phyloP scores from a whole-genome alignment of 2,888 invertebrate species.

The Drosophila siamana region DNA sequence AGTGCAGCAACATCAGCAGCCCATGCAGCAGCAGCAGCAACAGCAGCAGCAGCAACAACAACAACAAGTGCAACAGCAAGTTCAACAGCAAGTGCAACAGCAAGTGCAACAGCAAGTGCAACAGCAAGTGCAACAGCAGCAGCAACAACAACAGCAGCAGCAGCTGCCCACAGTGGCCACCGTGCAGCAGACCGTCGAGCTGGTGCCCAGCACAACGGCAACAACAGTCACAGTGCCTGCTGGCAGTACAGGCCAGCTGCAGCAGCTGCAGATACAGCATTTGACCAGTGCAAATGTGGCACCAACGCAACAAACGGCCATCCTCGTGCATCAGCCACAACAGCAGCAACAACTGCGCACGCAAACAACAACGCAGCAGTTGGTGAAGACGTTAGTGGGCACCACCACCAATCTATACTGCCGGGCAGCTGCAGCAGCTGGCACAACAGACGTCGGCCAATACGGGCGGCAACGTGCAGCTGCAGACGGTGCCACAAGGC shows the following conservation, averaged over 20 bases:
- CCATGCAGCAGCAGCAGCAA: conserved; percentile 64
- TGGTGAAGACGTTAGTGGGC: conserved; percentile 85
- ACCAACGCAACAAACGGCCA: conserved; percentile 74
- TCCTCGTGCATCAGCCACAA: conserved; percentile 74
- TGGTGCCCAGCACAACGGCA: conserved; percentile 52
- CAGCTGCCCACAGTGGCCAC: conserved; percentile 49
- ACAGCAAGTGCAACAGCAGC: conserved; percentile 80
- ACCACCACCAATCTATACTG: conserved; percentile 77
- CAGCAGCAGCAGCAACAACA: conserved; percentile 51
- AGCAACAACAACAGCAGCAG: conserved; percentile 51
- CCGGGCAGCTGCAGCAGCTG: conserved; percentile 86
- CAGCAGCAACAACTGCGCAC: conserved; percentile 62
- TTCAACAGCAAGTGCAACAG: conserved; percentile 12
- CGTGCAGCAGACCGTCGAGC: conserved; percentile 58
- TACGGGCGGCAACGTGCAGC: conserved; percentile 62
- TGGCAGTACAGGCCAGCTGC: conserved; percentile 64
- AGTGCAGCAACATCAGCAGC: conserved; percentile 55
- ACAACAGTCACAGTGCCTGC: conserved; percentile 59
- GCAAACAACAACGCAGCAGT: conserved; percentile 72
- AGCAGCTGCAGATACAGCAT: conserved; percentile 82
- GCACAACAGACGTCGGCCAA: conserved; percentile 74
- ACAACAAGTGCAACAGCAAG: conserved; percentile 52
- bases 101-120: conserved; percentile 63
- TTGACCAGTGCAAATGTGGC: conserved; percentile 60
- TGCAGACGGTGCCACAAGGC: conserved; percentile 72